phyloP scores from a whole-genome alignment of 2,888 invertebrate species.

The Chalcis sispes region DNA sequence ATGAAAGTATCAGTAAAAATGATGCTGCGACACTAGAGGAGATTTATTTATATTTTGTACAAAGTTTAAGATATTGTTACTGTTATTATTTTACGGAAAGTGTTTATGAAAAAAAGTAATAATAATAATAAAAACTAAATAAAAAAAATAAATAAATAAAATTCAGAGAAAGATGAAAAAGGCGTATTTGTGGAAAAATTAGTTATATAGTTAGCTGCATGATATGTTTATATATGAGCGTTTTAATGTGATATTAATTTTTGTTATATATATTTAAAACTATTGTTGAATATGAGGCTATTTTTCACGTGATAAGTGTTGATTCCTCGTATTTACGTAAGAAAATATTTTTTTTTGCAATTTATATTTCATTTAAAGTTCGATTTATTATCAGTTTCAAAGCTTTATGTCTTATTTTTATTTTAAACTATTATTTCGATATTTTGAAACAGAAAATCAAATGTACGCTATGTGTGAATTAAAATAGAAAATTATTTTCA shows the following conservation, averaged over 20 bases:
- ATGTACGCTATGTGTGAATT: too few relatives aligned
- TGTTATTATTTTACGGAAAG: conserved; percentile 54
- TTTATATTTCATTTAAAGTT: neutral
- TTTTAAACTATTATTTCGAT: too few relatives aligned
- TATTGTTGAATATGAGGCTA: too few relatives aligned
- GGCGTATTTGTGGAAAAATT: neutral
- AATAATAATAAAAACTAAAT: neutral
- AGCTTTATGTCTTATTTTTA: too few relatives aligned
- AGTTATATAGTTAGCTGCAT: conserved; percentile 23
- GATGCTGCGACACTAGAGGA: conserved; percentile 9
- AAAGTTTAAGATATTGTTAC: conserved; percentile 54
- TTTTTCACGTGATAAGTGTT: too few relatives aligned
- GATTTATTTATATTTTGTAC: conserved; percentile 59
- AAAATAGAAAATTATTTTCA: too few relatives aligned
- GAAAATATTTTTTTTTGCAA: neutral
- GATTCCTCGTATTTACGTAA: neutral
- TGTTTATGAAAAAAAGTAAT: conserved; percentile 36
- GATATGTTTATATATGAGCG: conserved; percentile 5
- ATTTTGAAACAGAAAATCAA: too few relatives aligned
- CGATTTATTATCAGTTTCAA: too few relatives aligned
- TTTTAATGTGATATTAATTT: conserved; percentile 14
- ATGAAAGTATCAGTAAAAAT: neutral
- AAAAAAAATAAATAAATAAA: neutral
- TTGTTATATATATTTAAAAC: too few relatives aligned
- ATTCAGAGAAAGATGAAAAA: neutral